Evolutionary conservation across 2,113 vertebrate species (phyloP).

Genomic region (mouse (Mus musculus)): DNA sequence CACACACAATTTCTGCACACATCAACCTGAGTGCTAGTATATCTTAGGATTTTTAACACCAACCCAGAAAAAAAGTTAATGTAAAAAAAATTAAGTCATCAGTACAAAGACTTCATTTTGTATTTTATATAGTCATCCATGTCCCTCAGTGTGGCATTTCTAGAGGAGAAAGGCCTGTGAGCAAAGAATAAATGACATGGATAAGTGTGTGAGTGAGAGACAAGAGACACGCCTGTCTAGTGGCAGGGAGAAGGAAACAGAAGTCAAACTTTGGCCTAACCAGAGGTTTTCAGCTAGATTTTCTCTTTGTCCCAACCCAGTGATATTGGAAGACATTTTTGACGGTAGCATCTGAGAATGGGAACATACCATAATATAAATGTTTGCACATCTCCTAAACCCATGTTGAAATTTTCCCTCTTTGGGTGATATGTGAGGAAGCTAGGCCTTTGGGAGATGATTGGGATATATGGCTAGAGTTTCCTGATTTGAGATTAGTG

Average conservation of each 20-base stretch:
- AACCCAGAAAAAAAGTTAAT: constrained; percentile 25
- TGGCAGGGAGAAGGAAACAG: background rate
- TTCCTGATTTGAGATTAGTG: background rate
- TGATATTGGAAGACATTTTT: background rate
- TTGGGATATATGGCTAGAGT: background rate
- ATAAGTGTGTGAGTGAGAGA: background rate
- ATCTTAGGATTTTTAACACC: constrained; percentile 39
- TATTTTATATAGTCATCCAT: background rate
- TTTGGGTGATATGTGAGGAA: background rate
- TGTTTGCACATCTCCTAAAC: background rate
- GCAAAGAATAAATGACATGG: background rate
- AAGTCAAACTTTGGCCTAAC: background rate
- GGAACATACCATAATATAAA: background rate
- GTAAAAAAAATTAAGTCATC: background rate
- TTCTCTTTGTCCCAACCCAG: background rate
- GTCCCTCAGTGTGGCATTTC: background rate
- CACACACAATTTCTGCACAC: background rate
- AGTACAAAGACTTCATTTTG: background rate
- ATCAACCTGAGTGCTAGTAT: background rate
- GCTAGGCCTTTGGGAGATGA: background rate
- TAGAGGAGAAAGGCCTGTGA: background rate
- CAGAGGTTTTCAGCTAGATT: background rate
- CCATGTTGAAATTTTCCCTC: background rate
- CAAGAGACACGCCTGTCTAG: background rate
- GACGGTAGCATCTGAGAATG: background rate